phyloP scores from a whole-genome alignment of 2,888 invertebrate genomes.

The Galerucella pusilla region DNA sequence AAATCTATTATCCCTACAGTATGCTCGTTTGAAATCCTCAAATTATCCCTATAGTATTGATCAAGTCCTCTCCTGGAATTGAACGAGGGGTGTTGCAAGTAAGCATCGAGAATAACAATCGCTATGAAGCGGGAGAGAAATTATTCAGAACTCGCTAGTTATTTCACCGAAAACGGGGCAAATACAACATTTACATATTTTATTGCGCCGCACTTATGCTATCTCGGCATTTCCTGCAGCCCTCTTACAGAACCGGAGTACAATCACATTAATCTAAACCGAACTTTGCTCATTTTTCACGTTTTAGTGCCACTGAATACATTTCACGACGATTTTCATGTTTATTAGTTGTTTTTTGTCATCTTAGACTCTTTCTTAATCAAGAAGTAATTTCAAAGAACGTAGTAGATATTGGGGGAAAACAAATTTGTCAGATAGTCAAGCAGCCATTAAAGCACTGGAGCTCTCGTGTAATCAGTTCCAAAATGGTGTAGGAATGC shows the following conservation, averaged over 20 bases:
- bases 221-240: constrained; percentile 50
- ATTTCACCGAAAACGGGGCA: constrained; percentile 53
- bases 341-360: neutral
- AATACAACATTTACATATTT: constrained; percentile 61
- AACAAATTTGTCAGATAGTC: too few relatives aligned
- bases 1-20: too few relatives aligned
- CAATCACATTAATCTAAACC: neutral
- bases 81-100: constrained; percentile 39
- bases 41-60: neutral
- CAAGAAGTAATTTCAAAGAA: neutral
- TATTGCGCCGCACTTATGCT: constrained; percentile 56
- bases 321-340: neutral
- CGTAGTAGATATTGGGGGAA: too few relatives aligned
- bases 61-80: constrained; percentile 8
- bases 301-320: neutral
- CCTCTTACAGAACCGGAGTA: constrained; percentile 36
- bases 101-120: constrained; percentile 49
- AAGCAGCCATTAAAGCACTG: too few relatives aligned
- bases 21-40: neutral
- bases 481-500: too few relatives aligned
- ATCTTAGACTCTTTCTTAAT: neutral
- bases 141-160: constrained; percentile 53
- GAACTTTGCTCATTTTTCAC: constrained; percentile 9
- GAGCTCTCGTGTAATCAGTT: too few relatives aligned
- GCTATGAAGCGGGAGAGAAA: constrained; percentile 46